Evolutionary conservation across 2,797 vertebrate species (phyloP).

Genomic region (Girardinus metallicus): DNA sequence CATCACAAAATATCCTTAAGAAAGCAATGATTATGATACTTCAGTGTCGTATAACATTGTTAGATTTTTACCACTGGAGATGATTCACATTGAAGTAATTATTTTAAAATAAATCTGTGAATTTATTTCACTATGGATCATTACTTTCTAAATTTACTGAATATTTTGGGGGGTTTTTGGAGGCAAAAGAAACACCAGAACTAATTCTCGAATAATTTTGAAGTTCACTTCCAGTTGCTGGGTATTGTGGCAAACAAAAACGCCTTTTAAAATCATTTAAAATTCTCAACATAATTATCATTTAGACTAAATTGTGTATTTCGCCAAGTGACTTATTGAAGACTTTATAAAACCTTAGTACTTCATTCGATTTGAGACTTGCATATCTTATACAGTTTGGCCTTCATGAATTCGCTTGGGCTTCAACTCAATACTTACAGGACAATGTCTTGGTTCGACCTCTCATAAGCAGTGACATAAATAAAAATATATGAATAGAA

Average conservation of each 20-base stretch:
- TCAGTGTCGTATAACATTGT: not conserved
- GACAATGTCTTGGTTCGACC: not conserved
- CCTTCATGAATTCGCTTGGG: not conserved
- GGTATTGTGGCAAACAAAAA: not conserved
- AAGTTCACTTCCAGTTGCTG: not conserved
- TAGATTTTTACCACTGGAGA: not conserved
- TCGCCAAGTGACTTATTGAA: not conserved
- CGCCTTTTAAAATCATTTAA: too few species aligned
- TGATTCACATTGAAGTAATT: not conserved
- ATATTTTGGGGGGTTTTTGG: not conserved
- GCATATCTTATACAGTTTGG: not conserved
- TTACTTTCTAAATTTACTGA: not conserved
- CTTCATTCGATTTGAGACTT: not conserved
- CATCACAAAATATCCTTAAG: not conserved
- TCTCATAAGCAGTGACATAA: not conserved
- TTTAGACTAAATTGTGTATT: too few species aligned
- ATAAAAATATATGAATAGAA: not conserved
- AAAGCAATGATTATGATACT: not conserved
- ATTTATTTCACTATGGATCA: not conserved
- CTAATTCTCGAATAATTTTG: not conserved
- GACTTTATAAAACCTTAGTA: not conserved
- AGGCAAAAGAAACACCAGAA: not conserved
- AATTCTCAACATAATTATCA: too few species aligned
- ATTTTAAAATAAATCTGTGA: not conserved
- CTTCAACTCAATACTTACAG: not conserved